Percentiles rank a stretch among this genome's conserved stretches.
Evolutionary conservation across 2,888 invertebrate species (phyloP).

Genomic region (Sialis lutaria): DNA sequence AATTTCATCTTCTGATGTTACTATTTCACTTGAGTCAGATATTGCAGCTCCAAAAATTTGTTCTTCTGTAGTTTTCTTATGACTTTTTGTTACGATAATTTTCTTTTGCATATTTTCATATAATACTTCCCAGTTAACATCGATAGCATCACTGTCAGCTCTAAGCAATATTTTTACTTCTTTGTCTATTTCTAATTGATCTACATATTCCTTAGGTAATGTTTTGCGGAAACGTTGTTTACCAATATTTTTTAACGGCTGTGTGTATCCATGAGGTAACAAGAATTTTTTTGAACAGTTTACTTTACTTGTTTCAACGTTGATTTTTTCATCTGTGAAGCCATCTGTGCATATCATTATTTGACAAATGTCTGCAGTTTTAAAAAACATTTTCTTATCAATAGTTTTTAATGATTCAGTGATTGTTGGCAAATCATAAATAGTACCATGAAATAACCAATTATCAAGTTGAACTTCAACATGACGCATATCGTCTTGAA

Average conservation of each 20-base stretch:
- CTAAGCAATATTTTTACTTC: slow-evolving; percentile 43
- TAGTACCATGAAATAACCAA: slow-evolving; percentile 33
- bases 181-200: slow-evolving; percentile 48
- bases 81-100: neutral
- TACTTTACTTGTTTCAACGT: slow-evolving; percentile 19
- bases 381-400: slow-evolving; percentile 48
- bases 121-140: slow-evolving; percentile 15
- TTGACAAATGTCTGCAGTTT: slow-evolving; percentile 49
- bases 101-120: slow-evolving; percentile 1
- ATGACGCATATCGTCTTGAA: slow-evolving; percentile 35
- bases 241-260: slow-evolving; percentile 52
- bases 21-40: neutral
- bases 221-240: slow-evolving; percentile 46
- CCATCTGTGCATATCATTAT: slow-evolving; percentile 37
- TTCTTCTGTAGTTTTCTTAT: neutral
- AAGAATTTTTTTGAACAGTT: slow-evolving; percentile 23
- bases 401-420: slow-evolving; percentile 49
- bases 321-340: slow-evolving; percentile 17
- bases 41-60: neutral
- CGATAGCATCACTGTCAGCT: slow-evolving; percentile 42
- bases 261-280: slow-evolving; percentile 47
- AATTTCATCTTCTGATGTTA: neutral
- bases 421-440: slow-evolving; percentile 44
- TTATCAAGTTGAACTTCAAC: slow-evolving; percentile 37
- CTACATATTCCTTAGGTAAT: slow-evolving; percentile 27